These are phyloP conservation scores for Mimachlamys varia DNA, from an alignment of 2,888 invertebrate genomes.

Conservation along the genomic window DNA sequence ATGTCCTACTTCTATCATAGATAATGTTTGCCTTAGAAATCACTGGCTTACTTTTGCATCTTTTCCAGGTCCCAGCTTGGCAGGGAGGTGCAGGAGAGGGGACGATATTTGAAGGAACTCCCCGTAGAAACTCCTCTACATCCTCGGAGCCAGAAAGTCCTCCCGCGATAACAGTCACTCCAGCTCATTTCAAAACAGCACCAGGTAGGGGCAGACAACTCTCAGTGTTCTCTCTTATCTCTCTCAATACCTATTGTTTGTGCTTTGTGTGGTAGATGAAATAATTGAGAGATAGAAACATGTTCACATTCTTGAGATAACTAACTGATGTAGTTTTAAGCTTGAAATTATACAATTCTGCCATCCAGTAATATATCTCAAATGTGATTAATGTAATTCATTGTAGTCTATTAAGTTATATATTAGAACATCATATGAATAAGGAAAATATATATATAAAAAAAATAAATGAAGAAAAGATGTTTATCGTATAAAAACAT, in stretches of 20 bases:
- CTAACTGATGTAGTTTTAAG: not conserved
- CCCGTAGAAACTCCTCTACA: not conserved
- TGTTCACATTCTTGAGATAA: not conserved
- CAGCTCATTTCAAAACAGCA: slow-evolving; percentile 5
- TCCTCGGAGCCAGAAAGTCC: not conserved
- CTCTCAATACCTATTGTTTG: not conserved
- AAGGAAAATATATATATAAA: too few relatives aligned
- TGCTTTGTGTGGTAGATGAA: not conserved
- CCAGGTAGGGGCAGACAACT: not conserved
- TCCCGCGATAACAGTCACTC: slow-evolving; percentile 14
- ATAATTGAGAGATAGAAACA: not conserved
- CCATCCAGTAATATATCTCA: too few relatives aligned
- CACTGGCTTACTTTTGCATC: not conserved
- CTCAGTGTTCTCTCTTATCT: not conserved
- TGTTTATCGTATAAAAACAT: too few relatives aligned
- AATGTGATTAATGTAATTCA: too few relatives aligned
- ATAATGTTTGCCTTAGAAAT: not conserved
- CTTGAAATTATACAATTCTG: not conserved
- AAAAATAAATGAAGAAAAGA: too few relatives aligned
- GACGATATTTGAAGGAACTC: slow-evolving; percentile 48
- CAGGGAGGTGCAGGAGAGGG: slow-evolving; percentile 73
- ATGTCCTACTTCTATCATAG: too few relatives aligned
- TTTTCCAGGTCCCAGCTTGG: slow-evolving; percentile 71
- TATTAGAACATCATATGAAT: too few relatives aligned
- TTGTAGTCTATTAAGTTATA: too few relatives aligned